Conservation (phyloP, 2,888 invertebrate species). For the Myopa testacea region DNA sequence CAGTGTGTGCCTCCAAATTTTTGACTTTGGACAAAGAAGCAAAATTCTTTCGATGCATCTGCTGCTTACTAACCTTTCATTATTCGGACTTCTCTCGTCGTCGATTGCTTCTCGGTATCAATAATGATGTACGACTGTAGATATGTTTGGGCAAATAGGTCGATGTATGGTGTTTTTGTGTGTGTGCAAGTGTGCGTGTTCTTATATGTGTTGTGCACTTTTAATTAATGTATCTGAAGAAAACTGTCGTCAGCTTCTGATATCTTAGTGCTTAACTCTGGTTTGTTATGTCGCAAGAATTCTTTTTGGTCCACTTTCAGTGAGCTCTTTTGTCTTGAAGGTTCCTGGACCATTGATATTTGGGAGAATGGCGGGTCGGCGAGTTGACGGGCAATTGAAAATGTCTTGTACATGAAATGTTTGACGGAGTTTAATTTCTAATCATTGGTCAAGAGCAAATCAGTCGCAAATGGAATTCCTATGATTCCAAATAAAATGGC, state of each 20-base stretch:
- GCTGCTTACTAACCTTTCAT: conserved; percentile 6
- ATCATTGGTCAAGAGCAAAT: conserved; percentile 30
- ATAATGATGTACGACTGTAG: conserved; percentile 23
- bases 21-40: not conserved
- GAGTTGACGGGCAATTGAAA: conserved; percentile 63
- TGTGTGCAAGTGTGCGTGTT: not conserved
- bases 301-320: not conserved
- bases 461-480: conserved; percentile 28
- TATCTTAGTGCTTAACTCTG: not conserved
- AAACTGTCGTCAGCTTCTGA: conserved; percentile 25
- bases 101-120: conserved; percentile 12
- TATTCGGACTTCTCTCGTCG: not conserved
- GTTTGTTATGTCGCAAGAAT: conserved; percentile 16
- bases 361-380: conserved; percentile 11
- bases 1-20: conserved; percentile 12
- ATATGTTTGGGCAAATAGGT: not conserved
- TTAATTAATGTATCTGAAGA: conserved; percentile 31
- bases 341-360: not conserved
- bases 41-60: conserved; percentile 8
- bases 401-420: conserved; percentile 67
- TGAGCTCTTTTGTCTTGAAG: not conserved
- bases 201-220: conserved; percentile 17
- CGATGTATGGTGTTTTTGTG: not conserved
- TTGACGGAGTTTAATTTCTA: conserved; percentile 52
- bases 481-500: conserved; percentile 16